These are phyloP conservation scores for Reticulitermes speratus DNA, from an alignment of 1,140 invertebrate species.

Conservation along the genomic window DNA sequence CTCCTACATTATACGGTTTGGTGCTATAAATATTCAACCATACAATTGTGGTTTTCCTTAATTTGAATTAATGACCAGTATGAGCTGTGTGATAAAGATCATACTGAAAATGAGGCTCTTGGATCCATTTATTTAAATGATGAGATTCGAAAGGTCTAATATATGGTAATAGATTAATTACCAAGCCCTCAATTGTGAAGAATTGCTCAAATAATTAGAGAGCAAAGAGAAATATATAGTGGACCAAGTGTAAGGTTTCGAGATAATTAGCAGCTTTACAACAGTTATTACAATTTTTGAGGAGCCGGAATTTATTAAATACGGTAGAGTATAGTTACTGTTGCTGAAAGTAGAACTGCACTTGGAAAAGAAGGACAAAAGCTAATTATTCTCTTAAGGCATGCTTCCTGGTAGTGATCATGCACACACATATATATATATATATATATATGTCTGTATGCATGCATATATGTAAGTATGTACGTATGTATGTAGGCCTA, in stretches of 20 bases:
- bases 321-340: background rate
- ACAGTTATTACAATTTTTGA: background rate
- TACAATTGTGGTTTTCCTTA: background rate
- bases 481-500: no score
- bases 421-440: no score
- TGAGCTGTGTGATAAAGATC: background rate
- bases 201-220: background rate
- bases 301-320: background rate
- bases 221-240: background rate
- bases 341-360: no score
- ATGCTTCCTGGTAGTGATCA: no score
- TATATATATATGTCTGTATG: no score
- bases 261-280: background rate
- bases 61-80: constrained; percentile 7
- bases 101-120: background rate
- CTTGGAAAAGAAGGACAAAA: no score
- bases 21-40: background rate
- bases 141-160: background rate
- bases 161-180: background rate
- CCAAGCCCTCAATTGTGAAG: background rate
- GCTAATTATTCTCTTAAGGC: no score
- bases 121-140: background rate
- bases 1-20: background rate
- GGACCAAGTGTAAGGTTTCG: background rate
- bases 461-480: no score